Percentiles rank a stretch among this genome's conserved stretches.
These are phyloP conservation scores for Pygoscelis adeliae DNA, from an alignment of 2,113 vertebrate genomes.

Conservation along the genomic window DNA sequence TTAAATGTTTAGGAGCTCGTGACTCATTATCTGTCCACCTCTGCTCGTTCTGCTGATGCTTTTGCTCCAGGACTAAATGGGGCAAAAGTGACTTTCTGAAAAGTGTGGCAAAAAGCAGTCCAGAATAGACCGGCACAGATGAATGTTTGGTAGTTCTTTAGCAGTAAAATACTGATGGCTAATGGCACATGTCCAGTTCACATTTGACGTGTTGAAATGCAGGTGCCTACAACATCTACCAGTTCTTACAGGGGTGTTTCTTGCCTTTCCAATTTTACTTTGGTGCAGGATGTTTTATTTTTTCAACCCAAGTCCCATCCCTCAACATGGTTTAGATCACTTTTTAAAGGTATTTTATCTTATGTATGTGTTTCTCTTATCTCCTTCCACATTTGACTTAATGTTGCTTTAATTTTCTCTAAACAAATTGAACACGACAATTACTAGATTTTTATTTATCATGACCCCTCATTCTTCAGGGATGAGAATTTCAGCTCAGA, in stretches of 20 bases:
- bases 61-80: slow-evolving; percentile 17
- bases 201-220: background rate
- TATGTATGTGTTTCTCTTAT: background rate
- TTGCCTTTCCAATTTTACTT: background rate
- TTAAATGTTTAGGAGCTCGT: background rate
- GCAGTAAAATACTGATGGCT: background rate
- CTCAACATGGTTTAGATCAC: background rate
- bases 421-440: background rate
- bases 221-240: background rate
- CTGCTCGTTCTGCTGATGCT: background rate
- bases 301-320: background rate
- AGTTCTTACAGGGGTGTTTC: background rate
- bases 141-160: background rate
- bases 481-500: background rate
- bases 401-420: background rate
- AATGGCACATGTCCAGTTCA: background rate
- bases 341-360: background rate
- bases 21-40: slow-evolving; percentile 10
- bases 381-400: background rate
- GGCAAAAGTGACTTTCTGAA: background rate
- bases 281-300: background rate
- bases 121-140: background rate
- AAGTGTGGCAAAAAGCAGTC: background rate
- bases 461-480: background rate
- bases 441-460: background rate